Evolutionary conservation across 2,113 vertebrate genomes (phyloP).

Genomic region (Nycticorax nycticorax): DNA sequence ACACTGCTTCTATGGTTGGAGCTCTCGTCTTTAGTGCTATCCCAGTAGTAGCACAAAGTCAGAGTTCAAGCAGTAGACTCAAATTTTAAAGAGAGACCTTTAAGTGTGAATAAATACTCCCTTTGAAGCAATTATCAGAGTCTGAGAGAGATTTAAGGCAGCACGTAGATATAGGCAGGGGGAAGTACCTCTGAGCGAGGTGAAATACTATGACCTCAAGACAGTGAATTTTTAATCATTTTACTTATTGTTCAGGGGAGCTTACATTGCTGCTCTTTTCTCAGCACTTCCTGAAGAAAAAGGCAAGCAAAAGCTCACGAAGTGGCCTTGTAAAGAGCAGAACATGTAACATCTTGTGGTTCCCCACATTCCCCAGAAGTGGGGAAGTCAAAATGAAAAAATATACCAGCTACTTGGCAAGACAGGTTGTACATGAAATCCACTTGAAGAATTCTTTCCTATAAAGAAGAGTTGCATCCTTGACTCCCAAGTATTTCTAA

Average conservation of each 20-base stretch:
- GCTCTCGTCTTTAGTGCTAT: not conserved
- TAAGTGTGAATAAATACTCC: not conserved
- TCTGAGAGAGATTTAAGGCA: not conserved
- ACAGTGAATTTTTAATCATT: not conserved
- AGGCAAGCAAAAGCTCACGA: not conserved
- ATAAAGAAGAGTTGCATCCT: not conserved
- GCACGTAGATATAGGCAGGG: not conserved
- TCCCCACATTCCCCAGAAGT: not conserved
- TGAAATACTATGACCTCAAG: not conserved
- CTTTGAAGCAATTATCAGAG: not conserved
- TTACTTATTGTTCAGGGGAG: not conserved
- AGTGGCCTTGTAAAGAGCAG: not conserved
- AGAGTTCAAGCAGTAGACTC: not conserved
- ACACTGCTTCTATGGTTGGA: not conserved
- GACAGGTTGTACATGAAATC: not conserved
- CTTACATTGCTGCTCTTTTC: not conserved
- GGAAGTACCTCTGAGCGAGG: not conserved
- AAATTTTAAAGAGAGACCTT: not conserved
- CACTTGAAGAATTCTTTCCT: not conserved
- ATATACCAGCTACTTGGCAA: not conserved
- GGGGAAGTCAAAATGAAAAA: not conserved
- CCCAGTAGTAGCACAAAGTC: not conserved
- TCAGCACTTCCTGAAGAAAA: not conserved
- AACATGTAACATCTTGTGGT: not conserved
- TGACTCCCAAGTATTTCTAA: not conserved